Evolutionary conservation across 1,140 invertebrate species (phyloP).

Genomic region (Drosophila lacteicornis): DNA sequence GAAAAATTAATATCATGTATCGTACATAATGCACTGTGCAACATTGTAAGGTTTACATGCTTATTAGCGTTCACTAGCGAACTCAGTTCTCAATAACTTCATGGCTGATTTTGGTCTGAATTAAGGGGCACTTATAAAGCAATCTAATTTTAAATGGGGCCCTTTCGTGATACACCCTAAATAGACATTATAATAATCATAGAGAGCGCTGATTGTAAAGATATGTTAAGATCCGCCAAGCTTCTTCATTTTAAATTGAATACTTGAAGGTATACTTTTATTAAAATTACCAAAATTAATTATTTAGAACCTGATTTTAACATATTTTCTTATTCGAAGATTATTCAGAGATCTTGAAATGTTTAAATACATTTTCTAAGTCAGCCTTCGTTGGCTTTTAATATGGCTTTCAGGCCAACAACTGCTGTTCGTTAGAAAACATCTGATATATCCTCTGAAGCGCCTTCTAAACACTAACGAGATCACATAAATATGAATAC

Average conservation of each 20-base stretch:
- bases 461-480: constrained; percentile 7
- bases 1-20: constrained; percentile 20
- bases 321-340: background rate
- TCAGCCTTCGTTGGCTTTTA: too few relatives aligned
- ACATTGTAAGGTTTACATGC: constrained; percentile 30
- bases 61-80: constrained; percentile 7
- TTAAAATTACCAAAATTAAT: background rate
- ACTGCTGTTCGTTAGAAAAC: background rate
- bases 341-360: too few relatives aligned
- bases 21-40: constrained; percentile 4
- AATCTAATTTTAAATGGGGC: background rate
- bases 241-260: background rate
- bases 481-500: constrained; percentile 15
- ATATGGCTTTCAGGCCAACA: background rate
- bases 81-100: constrained; percentile 1
- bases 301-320: background rate
- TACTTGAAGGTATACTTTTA: background rate
- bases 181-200: constrained; percentile 5
- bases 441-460: constrained; percentile 6
- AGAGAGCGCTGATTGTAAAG: background rate
- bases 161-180: background rate
- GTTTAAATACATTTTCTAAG: too few relatives aligned
- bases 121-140: constrained; percentile 6
- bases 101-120: constrained; percentile 18
- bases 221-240: background rate